These are phyloP conservation scores for Berghia stephanieae DNA, from an alignment of 1,140 invertebrate genomes.

Conservation along the genomic window DNA sequence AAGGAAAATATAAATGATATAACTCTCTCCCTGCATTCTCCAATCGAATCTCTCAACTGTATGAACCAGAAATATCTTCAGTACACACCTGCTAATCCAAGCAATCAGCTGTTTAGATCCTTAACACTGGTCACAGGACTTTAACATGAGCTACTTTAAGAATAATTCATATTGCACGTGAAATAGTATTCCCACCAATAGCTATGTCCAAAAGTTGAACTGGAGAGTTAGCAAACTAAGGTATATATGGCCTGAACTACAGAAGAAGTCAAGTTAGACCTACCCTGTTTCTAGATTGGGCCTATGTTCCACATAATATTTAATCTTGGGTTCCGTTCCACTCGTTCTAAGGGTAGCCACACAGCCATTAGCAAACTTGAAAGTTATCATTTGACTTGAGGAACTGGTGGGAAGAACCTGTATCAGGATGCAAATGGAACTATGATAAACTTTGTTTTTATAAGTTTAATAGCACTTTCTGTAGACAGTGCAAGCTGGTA, in stretches of 20 bases:
- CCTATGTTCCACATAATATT: conserved; percentile 85
- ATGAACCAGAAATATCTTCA: neutral
- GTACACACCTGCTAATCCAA: neutral
- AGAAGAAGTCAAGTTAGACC: neutral
- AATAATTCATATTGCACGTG: neutral
- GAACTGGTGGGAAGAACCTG: conserved; percentile 78
- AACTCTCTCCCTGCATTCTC: neutral
- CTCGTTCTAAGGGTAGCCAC: conserved; percentile 91
- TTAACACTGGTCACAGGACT: too few relatives aligned
- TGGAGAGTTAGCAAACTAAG: neutral
- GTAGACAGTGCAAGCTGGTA: too few relatives aligned
- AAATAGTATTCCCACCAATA: too few relatives aligned
- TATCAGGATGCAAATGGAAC: too few relatives aligned
- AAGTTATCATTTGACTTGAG: conserved; percentile 95
- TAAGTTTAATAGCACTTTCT: too few relatives aligned
- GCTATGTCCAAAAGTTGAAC: neutral
- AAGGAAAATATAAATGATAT: neutral
- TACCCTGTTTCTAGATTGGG: conserved; percentile 53
- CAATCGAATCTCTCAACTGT: neutral
- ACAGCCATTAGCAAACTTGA: conserved; percentile 88
- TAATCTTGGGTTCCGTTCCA: conserved; percentile 95
- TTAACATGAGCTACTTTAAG: too few relatives aligned
- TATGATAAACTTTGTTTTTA: too few relatives aligned
- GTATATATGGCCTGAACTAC: neutral
- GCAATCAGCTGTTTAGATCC: neutral